Evolutionary conservation across 2,113 vertebrate genomes (phyloP), one percentile per base, ranked within the genome.

Genomic region (Cyphomyrus plagiostoma): DNA sequence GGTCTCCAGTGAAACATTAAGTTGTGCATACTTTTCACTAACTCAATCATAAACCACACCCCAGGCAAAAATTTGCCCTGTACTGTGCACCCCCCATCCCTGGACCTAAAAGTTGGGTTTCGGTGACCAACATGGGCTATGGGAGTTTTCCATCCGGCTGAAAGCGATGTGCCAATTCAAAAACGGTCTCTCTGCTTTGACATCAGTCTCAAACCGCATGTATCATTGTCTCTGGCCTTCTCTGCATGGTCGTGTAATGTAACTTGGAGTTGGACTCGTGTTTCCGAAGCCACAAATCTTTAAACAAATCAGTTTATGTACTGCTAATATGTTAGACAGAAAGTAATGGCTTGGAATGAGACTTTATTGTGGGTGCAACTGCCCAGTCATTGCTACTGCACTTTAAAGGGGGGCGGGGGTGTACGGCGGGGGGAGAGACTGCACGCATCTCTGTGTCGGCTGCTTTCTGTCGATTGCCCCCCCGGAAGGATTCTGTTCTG

Each of bases 241-340:
- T 77, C 91, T 91, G 88, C 92, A 91, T 56, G 94, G 91, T 93
- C 91, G 80, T 89, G 90, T 92, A 91, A 93, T 94, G 94, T 93
- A 92, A 93, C 91, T 92, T 93, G 83, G 91, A 95, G 91, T 92
- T 15, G 92, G 92, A 92, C 86, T 91, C 91, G 89, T 93, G 92
- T 95, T 95, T 94, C 92, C 93, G 92, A 94, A 95, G 92, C 94
- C 93, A 92, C 94, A 95, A 93, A 94, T 94, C 92, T 94, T 94
- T 93, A 95, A 95, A 94, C 93, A 94, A 94, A 95, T 94, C 91
- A 91, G 91, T 96, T 96, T 94, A 91, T 90, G 92, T 94, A 91
- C 94, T 93, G 94, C 92, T 96, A 96, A 95, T 93, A 93, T 92
- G 93, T 49, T 91, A 91, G 92, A 94, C 91, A 91, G 90, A 91